phyloP scores from a whole-genome alignment of 2,797 vertebrate genomes.

The Petrocephalus schoutedeni region DNA sequence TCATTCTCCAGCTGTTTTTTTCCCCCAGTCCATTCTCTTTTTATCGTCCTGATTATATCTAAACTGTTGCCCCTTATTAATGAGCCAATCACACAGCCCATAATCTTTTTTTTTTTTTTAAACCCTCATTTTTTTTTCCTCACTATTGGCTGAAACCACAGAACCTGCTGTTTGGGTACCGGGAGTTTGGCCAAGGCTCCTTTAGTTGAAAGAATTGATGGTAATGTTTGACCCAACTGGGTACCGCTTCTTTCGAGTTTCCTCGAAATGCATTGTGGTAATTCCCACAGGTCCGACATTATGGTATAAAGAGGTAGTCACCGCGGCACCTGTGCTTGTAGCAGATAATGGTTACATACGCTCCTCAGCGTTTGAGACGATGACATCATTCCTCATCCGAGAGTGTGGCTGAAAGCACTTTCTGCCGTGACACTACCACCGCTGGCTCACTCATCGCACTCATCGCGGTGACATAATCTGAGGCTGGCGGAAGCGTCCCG shows the following conservation, averaged over 20 bases:
- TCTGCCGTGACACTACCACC: not conserved
- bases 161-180: not conserved
- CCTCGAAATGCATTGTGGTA: not conserved
- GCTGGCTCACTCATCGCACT: not conserved
- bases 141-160: not conserved
- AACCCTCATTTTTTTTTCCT: not conserved
- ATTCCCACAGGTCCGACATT: not conserved
- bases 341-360: not conserved
- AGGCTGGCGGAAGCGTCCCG: not conserved
- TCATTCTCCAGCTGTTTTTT: not conserved
- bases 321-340: not conserved
- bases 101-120: not conserved
- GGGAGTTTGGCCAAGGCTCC: not conserved
- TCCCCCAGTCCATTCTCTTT: not conserved
- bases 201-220: not conserved
- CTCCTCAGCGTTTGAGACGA: constrained; percentile 16
- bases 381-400: constrained; percentile 7
- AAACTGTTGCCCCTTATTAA: not conserved
- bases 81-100: not conserved
- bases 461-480: not conserved
- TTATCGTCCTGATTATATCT: constrained; percentile 4
- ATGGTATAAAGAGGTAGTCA: not conserved
- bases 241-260: no score
- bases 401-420: not conserved
- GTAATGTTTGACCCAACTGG: not conserved